Base-by-base conservation (phyloP, 1,140 invertebrate genomes). In the Cydia fagiglandana region DNA sequence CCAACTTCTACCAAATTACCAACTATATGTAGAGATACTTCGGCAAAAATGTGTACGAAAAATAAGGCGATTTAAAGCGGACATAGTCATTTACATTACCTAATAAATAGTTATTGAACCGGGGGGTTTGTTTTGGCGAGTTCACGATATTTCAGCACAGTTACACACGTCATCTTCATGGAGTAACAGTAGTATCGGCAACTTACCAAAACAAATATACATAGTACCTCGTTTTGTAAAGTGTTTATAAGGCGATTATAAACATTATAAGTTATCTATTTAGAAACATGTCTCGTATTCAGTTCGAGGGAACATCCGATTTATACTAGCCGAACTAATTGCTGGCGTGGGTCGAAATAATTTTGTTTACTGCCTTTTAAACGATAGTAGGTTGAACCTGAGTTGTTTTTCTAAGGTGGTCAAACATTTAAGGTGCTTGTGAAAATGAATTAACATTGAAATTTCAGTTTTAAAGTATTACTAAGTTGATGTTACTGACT, bases 271-370 rank as follows among this genome's bases (percentile, higher is more conserved):
- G 56, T 12, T 20, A 0, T 61, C 56, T 61, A 61, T 24, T 61
- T 24, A 20, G n/a, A 61, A 12, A 24, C n/a, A 61, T 24, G 20
- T 61, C 20, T 61, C 15, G 15, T 10, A 61, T 61, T 61, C 56
- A 61, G 56, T 90, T 86, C 82, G 84, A 84, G 83, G 84, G 84
- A 88, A 88, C 85, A 83, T 88, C 84, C 86, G 85, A 87, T 87
- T 91, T 90, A 86, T 91, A 89, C 91, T 92, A 91, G 88, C 82
- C 79, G 91, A 92, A 92, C 91, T 92, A 92, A 92, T 92, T 92
- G 91, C 75, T 76, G 77, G 81, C 88, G 89, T 92, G 86, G 91
- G 91, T 85, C 80, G 88, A 85, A 84, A 88, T 90, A 91, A 91
- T 90, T 92, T 85, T 91, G 91, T 91, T 92, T 92, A 91, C 88